Base-by-base conservation (phyloP, 1,140 invertebrate species). In the Nephotettix cincticeps region DNA sequence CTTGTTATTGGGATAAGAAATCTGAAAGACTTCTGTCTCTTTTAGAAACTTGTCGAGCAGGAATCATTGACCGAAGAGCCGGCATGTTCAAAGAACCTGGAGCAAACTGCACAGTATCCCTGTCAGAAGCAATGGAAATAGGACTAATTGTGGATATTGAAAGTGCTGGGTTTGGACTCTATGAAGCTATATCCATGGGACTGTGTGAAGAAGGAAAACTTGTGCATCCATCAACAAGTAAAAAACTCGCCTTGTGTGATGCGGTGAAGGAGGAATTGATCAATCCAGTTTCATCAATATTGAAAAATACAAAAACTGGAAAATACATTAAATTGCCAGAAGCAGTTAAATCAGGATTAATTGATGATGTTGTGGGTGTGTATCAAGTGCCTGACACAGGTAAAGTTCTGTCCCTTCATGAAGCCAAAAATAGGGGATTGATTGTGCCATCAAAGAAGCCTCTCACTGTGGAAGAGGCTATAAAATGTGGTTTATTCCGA, bases 81-180 rank as follows among this genome's bases (percentile, higher is more conserved):
- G 93, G 93, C 1, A 89, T 88, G 72, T 94, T 96, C 77, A 88
- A 86, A 73, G 89, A 92, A 76, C 89, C 89, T 0, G 85, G 86
- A 56, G 87, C 88, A 11, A 87, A 89, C 67, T 83, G 83, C 58
- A 82, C 84, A 70, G 84, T 95, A 19, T 82, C 90, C 27, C 78
- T 94, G 2, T 88, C 87, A 17, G 85, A 89, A 74, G 93, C 93
- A 1, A 81, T 95, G 73, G 87, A 89, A 56, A 78, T 89, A 74
- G 92, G 92, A 17, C 84, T 93, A 30, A 92, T 96, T 74, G 85
- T 95, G 17, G 93, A 95, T 77, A 93, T 94, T 73, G 93, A 95
- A 83, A 90, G 87, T 68, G 88, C 89, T 25, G 88, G 89, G 64
- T 93, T 94, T 77, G 88, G 89, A 36, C 80, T 98, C 1, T 91